Conservation (phyloP, 2,888 invertebrate species). For the Dugesia japonica region DNA sequence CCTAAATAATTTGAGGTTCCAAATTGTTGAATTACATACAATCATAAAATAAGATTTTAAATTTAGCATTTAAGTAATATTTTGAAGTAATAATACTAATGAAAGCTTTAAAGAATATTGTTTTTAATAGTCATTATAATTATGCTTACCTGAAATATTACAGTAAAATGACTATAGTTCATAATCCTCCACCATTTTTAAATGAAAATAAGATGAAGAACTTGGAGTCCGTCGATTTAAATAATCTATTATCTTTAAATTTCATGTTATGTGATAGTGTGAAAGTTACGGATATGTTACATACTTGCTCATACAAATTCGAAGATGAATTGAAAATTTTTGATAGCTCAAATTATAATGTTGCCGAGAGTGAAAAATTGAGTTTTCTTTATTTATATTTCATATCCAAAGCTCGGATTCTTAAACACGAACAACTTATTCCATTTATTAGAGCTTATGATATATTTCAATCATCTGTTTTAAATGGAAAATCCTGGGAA, state of each 20-base stretch:
- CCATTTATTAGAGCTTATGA: not conserved
- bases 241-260: not conserved
- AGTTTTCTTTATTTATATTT: not conserved
- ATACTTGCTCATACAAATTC: not conserved
- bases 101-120: too few species aligned
- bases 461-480: not conserved
- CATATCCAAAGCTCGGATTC: not conserved
- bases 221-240: not conserved
- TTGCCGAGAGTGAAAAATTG: not conserved
- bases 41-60: not conserved
- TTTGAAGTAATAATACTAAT: too few species aligned
- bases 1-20: not conserved
- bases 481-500: not conserved
- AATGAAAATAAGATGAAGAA: not conserved
- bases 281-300: not conserved
- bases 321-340: not conserved
- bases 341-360: not conserved
- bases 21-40: not conserved
- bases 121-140: too few species aligned
- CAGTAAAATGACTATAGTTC: not conserved
- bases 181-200: not conserved
- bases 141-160: not conserved
- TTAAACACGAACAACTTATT: not conserved
- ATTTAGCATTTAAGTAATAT: too few species aligned
- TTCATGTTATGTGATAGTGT: not conserved